phyloP scores from a whole-genome alignment of 2,888 invertebrate species.

The Macroteleia sp. region DNA sequence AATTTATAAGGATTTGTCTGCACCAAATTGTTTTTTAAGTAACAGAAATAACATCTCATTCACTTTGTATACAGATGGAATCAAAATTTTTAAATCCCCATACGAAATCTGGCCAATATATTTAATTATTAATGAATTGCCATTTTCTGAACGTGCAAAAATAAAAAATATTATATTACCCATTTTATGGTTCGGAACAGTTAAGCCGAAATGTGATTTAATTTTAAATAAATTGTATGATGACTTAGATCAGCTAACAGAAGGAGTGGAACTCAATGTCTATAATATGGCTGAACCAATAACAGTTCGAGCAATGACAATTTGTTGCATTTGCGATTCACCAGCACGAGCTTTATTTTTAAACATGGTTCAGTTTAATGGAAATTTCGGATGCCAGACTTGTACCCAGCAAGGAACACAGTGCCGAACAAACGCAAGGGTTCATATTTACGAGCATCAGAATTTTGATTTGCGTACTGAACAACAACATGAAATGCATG shows the following conservation, averaged over 20 bases:
- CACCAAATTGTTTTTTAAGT: too few species aligned
- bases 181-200: conserved; percentile 43
- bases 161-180: conserved; percentile 36
- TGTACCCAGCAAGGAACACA: too few species aligned
- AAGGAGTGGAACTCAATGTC: conserved; percentile 6
- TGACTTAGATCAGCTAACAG: neutral
- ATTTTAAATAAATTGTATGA: conserved; percentile 4
- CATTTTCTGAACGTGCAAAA: conserved; percentile 26
- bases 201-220: conserved; percentile 27
- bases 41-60: too few species aligned
- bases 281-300: neutral
- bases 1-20: too few species aligned
- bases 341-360: conserved; percentile 56
- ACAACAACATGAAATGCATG: conserved; percentile 6
- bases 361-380: conserved; percentile 53
- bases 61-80: neutral
- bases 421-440: conserved; percentile 16
- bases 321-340: conserved; percentile 33
- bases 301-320: conserved; percentile 23
- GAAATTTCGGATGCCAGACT: conserved; percentile 44
- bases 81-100: neutral
- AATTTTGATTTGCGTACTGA: conserved; percentile 7
- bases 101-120: neutral
- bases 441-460: conserved; percentile 18
- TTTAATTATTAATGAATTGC: conserved; percentile 47